Evolutionary conservation across 2,888 invertebrate genomes (phyloP).

Genomic region (Drosophila testacea): DNA sequence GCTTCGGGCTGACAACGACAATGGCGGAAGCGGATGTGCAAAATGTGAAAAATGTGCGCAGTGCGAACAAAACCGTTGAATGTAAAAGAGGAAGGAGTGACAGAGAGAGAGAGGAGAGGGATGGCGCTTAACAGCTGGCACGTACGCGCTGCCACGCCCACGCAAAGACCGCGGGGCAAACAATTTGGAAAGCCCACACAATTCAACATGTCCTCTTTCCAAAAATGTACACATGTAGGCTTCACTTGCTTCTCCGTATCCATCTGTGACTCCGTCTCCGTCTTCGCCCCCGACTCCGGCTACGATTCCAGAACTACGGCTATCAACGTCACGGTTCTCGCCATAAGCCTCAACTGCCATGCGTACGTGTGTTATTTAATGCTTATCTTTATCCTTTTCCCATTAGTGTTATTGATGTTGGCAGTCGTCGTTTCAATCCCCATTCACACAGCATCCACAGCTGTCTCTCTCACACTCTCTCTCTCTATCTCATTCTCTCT

Average conservation of each 20-base stretch:
- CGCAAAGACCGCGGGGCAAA: constrained; percentile 46
- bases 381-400: constrained; percentile 82
- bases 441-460: constrained; percentile 3
- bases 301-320: constrained; percentile 24
- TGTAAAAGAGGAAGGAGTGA: not conserved
- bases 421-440: constrained; percentile 51
- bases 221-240: constrained; percentile 26
- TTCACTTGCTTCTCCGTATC: constrained; percentile 24
- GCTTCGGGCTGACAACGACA: constrained; percentile 30
- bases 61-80: constrained; percentile 54
- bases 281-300: constrained; percentile 2
- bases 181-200: constrained; percentile 49
- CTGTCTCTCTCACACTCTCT: constrained; percentile 1
- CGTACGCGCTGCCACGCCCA: constrained; percentile 57
- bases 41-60: constrained; percentile 70
- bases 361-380: constrained; percentile 79
- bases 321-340: constrained; percentile 54
- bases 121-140: constrained; percentile 67
- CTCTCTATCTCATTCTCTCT: not conserved
- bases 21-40: constrained; percentile 72
- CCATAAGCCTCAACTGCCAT: constrained; percentile 59
- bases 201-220: not conserved
- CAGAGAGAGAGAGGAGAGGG: not conserved
- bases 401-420: constrained; percentile 82
- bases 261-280: not conserved